A percentile compares a stretch with the other conserved stretches of the same genome.
Conservation (phyloP, 2,113 vertebrate genomes). For the Proterorhinus semilunaris region DNA sequence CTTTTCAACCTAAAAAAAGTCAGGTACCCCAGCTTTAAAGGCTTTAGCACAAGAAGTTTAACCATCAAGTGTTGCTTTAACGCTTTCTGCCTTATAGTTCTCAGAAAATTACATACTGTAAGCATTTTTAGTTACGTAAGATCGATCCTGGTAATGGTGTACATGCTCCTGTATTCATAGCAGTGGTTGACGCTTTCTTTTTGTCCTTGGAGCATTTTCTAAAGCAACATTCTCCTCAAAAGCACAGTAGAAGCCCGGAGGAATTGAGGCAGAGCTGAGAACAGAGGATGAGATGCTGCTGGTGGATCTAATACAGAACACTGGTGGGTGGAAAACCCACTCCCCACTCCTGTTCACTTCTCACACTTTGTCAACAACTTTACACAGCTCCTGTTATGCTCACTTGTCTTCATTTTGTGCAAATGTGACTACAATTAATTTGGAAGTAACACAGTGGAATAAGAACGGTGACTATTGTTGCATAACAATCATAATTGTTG, state of each 20-base stretch:
- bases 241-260: conserved; percentile 33
- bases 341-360: conserved; percentile 9
- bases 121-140: not conserved
- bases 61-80: too few relatives aligned
- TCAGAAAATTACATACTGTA: too few relatives aligned
- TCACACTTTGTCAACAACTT: conserved; percentile 10
- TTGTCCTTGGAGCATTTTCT: conserved; percentile 37
- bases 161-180: conserved; percentile 11
- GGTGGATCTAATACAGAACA: conserved; percentile 33
- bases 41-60: too few relatives aligned
- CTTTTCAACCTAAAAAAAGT: too few relatives aligned
- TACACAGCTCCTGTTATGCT: conserved; percentile 13
- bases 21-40: too few relatives aligned
- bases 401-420: conserved; percentile 19
- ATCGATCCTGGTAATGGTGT: not conserved
- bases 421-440: not conserved
- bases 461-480: not conserved
- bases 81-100: too few relatives aligned
- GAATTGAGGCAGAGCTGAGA: conserved; percentile 30
- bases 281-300: conserved; percentile 34
- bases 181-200: conserved; percentile 10
- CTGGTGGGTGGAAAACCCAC: conserved; percentile 43
- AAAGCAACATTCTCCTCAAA: conserved; percentile 27
- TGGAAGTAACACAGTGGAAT: not conserved
- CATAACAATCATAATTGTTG: not conserved